Conservation (phyloP, 2,888 invertebrate species). For the Hylaea fasciaria region DNA sequence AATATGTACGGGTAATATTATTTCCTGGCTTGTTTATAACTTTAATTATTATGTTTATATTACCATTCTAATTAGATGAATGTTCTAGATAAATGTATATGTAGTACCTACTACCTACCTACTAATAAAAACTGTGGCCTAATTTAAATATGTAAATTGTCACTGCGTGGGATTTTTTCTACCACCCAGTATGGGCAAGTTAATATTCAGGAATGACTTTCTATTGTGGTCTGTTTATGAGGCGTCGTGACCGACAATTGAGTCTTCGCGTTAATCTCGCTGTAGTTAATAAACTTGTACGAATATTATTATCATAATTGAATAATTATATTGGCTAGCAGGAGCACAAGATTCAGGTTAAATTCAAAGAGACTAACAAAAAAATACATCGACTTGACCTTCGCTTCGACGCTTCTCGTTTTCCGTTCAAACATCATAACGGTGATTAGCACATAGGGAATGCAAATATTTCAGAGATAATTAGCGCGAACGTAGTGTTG, state of each 20-base stretch:
- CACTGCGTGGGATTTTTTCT: slow-evolving; percentile 24
- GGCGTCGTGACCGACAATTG: slow-evolving; percentile 50
- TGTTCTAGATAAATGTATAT: slow-evolving; percentile 5
- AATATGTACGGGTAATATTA: not conserved
- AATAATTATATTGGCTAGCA: slow-evolving; percentile 39
- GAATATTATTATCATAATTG: slow-evolving; percentile 45
- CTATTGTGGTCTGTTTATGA: slow-evolving; percentile 63
- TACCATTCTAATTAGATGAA: slow-evolving; percentile 8
- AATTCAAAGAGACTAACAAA: no score
- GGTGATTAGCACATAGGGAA: not conserved
- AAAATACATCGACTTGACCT: no score
- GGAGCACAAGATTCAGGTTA: slow-evolving; percentile 3
- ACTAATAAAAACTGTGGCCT: slow-evolving; percentile 20
- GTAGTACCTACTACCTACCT: not conserved
- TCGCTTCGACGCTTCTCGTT: not conserved
- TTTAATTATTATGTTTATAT: slow-evolving; percentile 2
- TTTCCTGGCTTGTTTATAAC: slow-evolving; percentile 6
- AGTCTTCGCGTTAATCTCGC: slow-evolving; percentile 54
- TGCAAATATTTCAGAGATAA: slow-evolving; percentile 4
- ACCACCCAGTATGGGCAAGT: slow-evolving; percentile 23
- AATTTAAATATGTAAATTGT: slow-evolving; percentile 40
- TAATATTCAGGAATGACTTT: slow-evolving; percentile 39
- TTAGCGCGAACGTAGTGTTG: not conserved
- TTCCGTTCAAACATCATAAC: not conserved
- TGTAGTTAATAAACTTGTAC: slow-evolving; percentile 51